These are phyloP conservation scores for Acinonyx jubatus DNA, from an alignment of 2,113 vertebrate species.

Conservation along the genomic window DNA sequence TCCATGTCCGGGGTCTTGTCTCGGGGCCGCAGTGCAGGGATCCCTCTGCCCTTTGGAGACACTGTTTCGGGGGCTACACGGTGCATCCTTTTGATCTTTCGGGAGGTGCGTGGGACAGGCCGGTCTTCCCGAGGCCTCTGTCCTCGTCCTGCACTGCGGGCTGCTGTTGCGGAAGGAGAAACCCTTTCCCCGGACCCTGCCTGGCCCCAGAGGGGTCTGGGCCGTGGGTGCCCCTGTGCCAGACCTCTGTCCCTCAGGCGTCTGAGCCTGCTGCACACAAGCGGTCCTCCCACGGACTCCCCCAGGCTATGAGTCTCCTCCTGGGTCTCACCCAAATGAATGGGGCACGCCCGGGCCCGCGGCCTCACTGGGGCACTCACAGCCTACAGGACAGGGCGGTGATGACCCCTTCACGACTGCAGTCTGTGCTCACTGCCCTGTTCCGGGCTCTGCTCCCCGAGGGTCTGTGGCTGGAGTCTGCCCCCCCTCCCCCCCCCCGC, in stretches of 20 bases:
- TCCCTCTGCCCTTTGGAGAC: neutral
- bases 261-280: neutral
- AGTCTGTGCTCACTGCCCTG: fast-evolving
- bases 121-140: neutral
- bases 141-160: fast-evolving
- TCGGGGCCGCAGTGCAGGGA: fast-evolving
- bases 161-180: no score
- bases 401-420: fast-evolving
- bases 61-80: neutral
- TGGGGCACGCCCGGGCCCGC: fast-evolving
- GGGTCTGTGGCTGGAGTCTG: neutral
- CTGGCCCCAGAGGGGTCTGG: no score
- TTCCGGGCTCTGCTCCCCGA: fast-evolving
- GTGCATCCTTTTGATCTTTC: neutral
- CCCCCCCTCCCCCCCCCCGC: neutral
- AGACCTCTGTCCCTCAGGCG: neutral
- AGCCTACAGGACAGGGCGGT: neutral
- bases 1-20: neutral
- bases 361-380: neutral
- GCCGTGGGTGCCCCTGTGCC: neutral
- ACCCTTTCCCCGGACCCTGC: no score
- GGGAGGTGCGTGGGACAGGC: fast-evolving
- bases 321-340: neutral
- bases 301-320: no score
- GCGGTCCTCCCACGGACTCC: no score